Base-by-base conservation (phyloP, 2,888 invertebrate species). In the Lasioglossum figueresi region DNA sequence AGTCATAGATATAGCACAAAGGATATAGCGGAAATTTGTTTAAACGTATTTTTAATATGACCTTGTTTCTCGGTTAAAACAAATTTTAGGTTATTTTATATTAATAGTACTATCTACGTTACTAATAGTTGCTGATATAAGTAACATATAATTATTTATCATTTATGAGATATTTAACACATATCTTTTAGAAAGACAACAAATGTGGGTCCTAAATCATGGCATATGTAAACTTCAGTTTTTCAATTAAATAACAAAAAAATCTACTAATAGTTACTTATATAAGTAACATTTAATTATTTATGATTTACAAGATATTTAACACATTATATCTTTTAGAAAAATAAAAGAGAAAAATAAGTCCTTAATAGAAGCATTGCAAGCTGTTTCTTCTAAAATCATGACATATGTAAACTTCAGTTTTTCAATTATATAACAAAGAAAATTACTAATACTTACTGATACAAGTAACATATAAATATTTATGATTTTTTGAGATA, bases 31-130 rank as follows among this genome's bases (percentile, higher is more conserved):
- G 40, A 70, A 70, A 40, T 70, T 70, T 37, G 23, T 70, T 14
- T 75, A 74, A 45, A 79, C 59, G n/a, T 19, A 45, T 70, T 14
- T 40, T 16, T 45, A 31, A 72, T 40, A 1, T n/a, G 31, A 78
- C 48, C 63, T 72, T 74, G 43, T n/a, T 16, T 0, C 40, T 45
- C n/a, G n/a, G 34, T 27, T 70, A 43, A n/a, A 5, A 6, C 40
- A 12, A 37, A 37, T 37, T 63, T 68, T 68, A 68, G 66, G 66
- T 63, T 63, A 63, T 66, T 19, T 56, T 12, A 37, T 66, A 19
- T 19, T 66, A 66, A 66, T 66, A 66, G 34, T 34, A 34, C 8
- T 5, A n/a, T n/a, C 14, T n/a, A 14, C 5, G n/a, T 70, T n/a
- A 40, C 70, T 37, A 37, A 40, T 70, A 70, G 40, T 70, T n/a